Percentiles rank a stretch among this genome's conserved stretches.
phyloP scores from a whole-genome alignment of 2,888 invertebrate species.

The Tetragonula carbonaria region DNA sequence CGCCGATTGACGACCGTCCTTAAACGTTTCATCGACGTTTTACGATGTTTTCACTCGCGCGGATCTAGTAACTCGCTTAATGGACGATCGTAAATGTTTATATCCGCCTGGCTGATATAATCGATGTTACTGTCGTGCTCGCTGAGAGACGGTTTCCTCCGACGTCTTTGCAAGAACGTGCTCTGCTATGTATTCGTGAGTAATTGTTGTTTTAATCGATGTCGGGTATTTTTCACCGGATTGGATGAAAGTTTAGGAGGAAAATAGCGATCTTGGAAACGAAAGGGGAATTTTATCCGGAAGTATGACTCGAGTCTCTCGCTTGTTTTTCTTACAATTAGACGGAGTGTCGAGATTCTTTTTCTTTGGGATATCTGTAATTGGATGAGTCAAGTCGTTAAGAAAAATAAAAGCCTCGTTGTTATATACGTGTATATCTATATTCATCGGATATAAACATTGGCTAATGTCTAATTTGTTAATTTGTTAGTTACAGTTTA shows the following conservation, averaged over 20 bases:
- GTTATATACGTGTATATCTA: background rate
- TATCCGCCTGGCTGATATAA: background rate
- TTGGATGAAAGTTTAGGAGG: background rate
- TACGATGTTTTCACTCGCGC: background rate
- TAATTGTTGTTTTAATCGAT: background rate
- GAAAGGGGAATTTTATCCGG: background rate
- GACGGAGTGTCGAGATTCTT: background rate
- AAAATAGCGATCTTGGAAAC: background rate
- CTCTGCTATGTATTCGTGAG: background rate
- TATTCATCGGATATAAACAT: too few species aligned
- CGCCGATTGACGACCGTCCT: background rate
- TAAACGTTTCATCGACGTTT: slow-evolving; percentile 2
- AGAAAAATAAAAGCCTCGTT: background rate
- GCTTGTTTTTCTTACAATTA: background rate
- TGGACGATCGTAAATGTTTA: slow-evolving; percentile 7
- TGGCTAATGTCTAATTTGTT: too few species aligned
- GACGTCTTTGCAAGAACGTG: background rate
- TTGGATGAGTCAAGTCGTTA: background rate
- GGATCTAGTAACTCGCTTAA: background rate
- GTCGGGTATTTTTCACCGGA: background rate
- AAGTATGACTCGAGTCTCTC: background rate
- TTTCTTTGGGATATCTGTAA: background rate
- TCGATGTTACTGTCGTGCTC: background rate
- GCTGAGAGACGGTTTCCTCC: background rate
- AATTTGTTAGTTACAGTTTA: too few species aligned